Conservation (phyloP, 2,113 vertebrate species). For the Erythrocercus mccallii region DNA sequence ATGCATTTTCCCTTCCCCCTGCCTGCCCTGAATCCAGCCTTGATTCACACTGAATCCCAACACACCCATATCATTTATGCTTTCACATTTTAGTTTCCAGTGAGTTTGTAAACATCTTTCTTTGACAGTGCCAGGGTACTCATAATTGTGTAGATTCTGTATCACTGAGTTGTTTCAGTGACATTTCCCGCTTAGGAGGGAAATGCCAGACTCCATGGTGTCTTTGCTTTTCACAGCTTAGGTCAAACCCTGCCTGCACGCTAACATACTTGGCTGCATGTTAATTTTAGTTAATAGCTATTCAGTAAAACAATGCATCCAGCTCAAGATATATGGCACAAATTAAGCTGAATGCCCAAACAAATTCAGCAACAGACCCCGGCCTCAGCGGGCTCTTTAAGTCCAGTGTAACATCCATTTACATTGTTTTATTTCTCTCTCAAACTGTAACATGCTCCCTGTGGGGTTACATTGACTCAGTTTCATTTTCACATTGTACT, state of each 20-base stretch:
- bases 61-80: not conserved
- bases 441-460: slow-evolving; percentile 47
- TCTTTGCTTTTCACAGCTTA: slow-evolving; percentile 46
- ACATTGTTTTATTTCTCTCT: slow-evolving; percentile 64
- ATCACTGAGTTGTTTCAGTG: not conserved
- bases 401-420: slow-evolving; percentile 55
- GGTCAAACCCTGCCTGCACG: slow-evolving; percentile 34
- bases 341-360: slow-evolving; percentile 53
- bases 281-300: slow-evolving; percentile 65
- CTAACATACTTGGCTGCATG: slow-evolving; percentile 16
- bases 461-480: slow-evolving; percentile 45
- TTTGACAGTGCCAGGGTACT: not conserved
- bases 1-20: not conserved
- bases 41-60: not conserved
- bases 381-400: slow-evolving; percentile 48
- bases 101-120: not conserved
- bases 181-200: not conserved
- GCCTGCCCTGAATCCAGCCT: not conserved
- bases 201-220: not conserved
- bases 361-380: slow-evolving; percentile 44
- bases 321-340: slow-evolving; percentile 42
- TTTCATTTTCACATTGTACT: slow-evolving; percentile 59
- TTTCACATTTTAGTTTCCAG: not conserved
- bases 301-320: slow-evolving; percentile 37
- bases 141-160: not conserved